Evolutionary conservation across 1,140 invertebrate species (phyloP).

Genomic region (Cydia strobilella): DNA sequence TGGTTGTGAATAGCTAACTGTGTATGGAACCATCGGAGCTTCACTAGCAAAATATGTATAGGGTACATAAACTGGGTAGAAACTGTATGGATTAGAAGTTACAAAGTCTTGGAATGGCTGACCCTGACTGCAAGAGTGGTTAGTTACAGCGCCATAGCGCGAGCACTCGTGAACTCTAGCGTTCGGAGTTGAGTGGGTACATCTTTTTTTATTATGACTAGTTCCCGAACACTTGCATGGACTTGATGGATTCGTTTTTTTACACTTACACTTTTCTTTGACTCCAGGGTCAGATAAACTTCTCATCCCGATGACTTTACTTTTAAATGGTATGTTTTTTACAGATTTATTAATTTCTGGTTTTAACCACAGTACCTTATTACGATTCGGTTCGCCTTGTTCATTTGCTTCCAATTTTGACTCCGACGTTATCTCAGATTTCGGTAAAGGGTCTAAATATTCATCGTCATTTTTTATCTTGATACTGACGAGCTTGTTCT

Average conservation of each 20-base stretch:
- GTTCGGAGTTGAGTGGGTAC: slow-evolving; percentile 13
- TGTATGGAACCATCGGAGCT: slow-evolving; percentile 18
- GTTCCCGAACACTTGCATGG: slow-evolving; percentile 40
- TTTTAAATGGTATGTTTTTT: not conserved
- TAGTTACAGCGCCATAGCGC: not conserved
- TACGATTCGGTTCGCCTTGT: not conserved
- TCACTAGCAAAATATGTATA: slow-evolving; percentile 38
- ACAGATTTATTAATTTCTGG: not conserved
- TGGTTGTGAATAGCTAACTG: slow-evolving; percentile 37
- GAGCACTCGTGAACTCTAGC: slow-evolving; percentile 18
- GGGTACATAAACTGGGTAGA: slow-evolving; percentile 35
- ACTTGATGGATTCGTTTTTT: slow-evolving; percentile 41
- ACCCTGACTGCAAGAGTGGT: slow-evolving; percentile 7
- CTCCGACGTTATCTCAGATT: not conserved
- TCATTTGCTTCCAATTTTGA: not conserved
- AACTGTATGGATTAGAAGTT: slow-evolving; percentile 20
- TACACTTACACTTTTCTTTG: slow-evolving; percentile 44
- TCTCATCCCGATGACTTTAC: slow-evolving; percentile 51
- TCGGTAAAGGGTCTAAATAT: not conserved
- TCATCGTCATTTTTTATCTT: not conserved
- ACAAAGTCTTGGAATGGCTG: not conserved
- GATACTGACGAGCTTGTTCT: slow-evolving; percentile 35
- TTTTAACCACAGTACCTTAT: not conserved
- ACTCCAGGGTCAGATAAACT: slow-evolving; percentile 43
- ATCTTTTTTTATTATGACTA: slow-evolving; percentile 28